Conservation (phyloP, 1,140 invertebrate species). For the Tetramorium alpestre region DNA sequence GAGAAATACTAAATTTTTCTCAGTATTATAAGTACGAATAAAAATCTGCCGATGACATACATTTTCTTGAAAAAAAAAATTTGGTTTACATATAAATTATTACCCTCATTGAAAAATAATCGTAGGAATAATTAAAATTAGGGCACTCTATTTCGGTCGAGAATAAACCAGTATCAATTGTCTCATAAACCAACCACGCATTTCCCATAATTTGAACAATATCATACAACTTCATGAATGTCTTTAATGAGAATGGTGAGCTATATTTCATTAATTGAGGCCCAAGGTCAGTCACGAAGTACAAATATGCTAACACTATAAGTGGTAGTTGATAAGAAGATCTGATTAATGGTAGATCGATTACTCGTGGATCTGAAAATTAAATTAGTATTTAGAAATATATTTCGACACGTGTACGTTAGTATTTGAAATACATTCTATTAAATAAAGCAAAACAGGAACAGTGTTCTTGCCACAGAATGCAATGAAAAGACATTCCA, state of each 20-base stretch:
- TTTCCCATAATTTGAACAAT: slow-evolving; percentile 86
- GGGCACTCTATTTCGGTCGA: slow-evolving; percentile 73
- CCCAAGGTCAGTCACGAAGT: slow-evolving; percentile 84
- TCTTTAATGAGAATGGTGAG: slow-evolving; percentile 87
- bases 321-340: slow-evolving; percentile 26
- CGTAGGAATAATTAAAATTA: slow-evolving; percentile 25
- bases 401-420: no score
- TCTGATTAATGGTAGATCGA: slow-evolving; percentile 17
- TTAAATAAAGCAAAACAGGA: neutral
- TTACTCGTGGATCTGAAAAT: slow-evolving; percentile 62
- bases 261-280: slow-evolving; percentile 87
- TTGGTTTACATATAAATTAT: neutral
- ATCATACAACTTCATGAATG: slow-evolving; percentile 87
- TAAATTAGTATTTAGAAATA: neutral
- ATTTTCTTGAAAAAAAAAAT: neutral
- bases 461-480: neutral
- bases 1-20: neutral
- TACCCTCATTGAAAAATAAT: slow-evolving; percentile 37
- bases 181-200: slow-evolving; percentile 82
- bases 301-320: slow-evolving; percentile 80
- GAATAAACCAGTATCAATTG: slow-evolving; percentile 68
- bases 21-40: neutral
- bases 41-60: neutral
- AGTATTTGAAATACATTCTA: neutral
- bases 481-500: neutral